Evolutionary conservation across 2,797 vertebrate genomes (phyloP).

Genomic region (Distichodus sexfasciatus): DNA sequence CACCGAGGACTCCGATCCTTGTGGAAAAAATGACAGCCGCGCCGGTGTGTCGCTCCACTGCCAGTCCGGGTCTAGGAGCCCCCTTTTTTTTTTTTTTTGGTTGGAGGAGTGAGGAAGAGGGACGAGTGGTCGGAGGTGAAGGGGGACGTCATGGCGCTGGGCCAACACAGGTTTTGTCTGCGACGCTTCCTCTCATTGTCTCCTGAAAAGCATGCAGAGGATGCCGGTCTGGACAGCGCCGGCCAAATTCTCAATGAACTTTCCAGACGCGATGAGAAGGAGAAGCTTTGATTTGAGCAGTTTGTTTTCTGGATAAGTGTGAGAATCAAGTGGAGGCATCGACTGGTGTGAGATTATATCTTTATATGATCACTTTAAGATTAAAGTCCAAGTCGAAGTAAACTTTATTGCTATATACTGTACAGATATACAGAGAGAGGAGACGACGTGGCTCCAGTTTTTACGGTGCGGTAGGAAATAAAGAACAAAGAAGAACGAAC

Average conservation of each 20-base stretch:
- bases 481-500: too few relatives aligned
- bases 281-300: not conserved
- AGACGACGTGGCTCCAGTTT: too few relatives aligned
- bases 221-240: conserved; percentile 23
- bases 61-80: not conserved
- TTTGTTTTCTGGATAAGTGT: too few relatives aligned
- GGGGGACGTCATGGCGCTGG: conserved; percentile 4
- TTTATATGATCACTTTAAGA: too few relatives aligned
- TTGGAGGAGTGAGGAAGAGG: not conserved
- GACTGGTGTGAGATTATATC: not conserved
- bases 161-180: conserved; percentile 25
- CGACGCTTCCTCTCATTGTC: conserved; percentile 31
- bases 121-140: not conserved
- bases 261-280: conserved; percentile 8
- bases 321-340: too few relatives aligned
- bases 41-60: not conserved
- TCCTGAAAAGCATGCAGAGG: not conserved
- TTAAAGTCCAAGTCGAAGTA: too few relatives aligned
- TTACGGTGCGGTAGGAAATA: too few relatives aligned
- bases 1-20: conserved; percentile 8
- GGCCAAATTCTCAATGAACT: conserved; percentile 7
- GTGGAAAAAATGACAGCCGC: not conserved
- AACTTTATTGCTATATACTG: too few relatives aligned
- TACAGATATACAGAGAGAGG: too few relatives aligned
- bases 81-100: too few relatives aligned